Evolutionary conservation across 2,797 vertebrate species (phyloP).

Genomic region (Bradypodion pumilum): DNA sequence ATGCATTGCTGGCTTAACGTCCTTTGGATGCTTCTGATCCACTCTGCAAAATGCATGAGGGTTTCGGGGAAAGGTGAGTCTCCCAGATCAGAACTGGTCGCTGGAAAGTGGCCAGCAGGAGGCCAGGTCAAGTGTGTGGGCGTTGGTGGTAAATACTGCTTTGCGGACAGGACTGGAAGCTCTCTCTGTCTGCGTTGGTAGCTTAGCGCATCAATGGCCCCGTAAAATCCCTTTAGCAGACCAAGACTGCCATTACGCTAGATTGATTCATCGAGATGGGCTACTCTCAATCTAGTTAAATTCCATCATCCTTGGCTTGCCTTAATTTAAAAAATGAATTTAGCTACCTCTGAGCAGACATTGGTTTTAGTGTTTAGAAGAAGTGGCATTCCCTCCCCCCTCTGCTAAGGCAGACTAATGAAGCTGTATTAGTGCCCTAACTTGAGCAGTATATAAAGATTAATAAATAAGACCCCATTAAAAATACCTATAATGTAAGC

Average conservation of each 20-base stretch:
- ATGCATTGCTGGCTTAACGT: background rate
- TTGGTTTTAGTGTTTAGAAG: slow-evolving; percentile 75
- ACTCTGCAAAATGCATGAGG: slow-evolving; percentile 38
- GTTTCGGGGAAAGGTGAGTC: slow-evolving; percentile 57
- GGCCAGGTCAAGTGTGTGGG: slow-evolving; percentile 37
- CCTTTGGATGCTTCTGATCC: slow-evolving; percentile 22
- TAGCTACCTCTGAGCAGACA: slow-evolving; percentile 71
- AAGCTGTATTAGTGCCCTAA: slow-evolving; percentile 72
- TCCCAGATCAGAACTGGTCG: slow-evolving; percentile 28
- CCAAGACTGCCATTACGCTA: slow-evolving; percentile 58
- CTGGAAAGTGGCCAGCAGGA: slow-evolving; percentile 22
- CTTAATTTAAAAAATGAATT: slow-evolving; percentile 74
- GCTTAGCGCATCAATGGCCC: slow-evolving; percentile 48
- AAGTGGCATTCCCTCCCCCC: slow-evolving; percentile 64
- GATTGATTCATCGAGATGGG: slow-evolving; percentile 69
- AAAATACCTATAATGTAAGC: slow-evolving; percentile 81
- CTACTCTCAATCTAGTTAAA: slow-evolving; percentile 63
- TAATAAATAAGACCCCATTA: slow-evolving; percentile 83
- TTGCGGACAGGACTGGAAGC: slow-evolving; percentile 20
- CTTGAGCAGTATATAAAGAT: slow-evolving; percentile 81
- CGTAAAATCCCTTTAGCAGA: slow-evolving; percentile 62
- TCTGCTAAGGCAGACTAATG: slow-evolving; percentile 73
- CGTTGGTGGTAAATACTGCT: slow-evolving; percentile 15
- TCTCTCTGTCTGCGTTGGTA: slow-evolving; percentile 46
- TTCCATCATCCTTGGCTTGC: slow-evolving; percentile 60